These are phyloP conservation scores for Himalopsyche japonica DNA, from an alignment of 2,888 invertebrate species.

Conservation along the genomic window DNA sequence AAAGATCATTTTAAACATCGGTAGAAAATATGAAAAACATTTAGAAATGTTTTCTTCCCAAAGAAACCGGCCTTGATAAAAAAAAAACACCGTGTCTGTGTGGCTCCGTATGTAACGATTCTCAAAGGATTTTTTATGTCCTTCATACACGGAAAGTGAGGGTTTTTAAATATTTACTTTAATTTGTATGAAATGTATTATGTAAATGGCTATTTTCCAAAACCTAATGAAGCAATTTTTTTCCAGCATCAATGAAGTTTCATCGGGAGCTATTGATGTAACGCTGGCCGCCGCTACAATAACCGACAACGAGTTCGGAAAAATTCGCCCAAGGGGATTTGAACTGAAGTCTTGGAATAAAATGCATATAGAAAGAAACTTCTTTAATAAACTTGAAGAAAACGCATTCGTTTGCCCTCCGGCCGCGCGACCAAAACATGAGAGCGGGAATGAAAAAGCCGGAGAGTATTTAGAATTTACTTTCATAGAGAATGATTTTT, in stretches of 20 bases:
- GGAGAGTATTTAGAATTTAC: constrained; percentile 48
- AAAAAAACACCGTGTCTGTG: too few relatives aligned
- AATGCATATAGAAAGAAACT: constrained; percentile 66
- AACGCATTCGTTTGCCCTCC: constrained; percentile 47
- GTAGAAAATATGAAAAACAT: too few relatives aligned
- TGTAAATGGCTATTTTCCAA: too few relatives aligned
- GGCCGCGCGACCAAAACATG: constrained; percentile 34
- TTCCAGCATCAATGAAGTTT: constrained; percentile 63
- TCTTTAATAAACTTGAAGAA: constrained; percentile 62
- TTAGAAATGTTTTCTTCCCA: too few relatives aligned
- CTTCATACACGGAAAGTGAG: background rate
- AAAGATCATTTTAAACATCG: too few relatives aligned
- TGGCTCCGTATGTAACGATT: too few relatives aligned
- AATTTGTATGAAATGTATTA: too few relatives aligned
- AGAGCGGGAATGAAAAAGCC: constrained; percentile 42
- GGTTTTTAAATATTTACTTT: background rate
- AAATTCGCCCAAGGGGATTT: constrained; percentile 63
- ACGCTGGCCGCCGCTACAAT: constrained; percentile 66
- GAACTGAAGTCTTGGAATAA: constrained; percentile 68
- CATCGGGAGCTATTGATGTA: constrained; percentile 66
- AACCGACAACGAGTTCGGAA: constrained; percentile 64
- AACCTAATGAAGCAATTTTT: background rate
- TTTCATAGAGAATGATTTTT: constrained; percentile 63
- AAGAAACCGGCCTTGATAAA: too few relatives aligned
- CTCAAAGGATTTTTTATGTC: too few relatives aligned